A percentile compares a stretch with the other conserved stretches of the same genome.
phyloP scores from a whole-genome alignment of 2,797 vertebrate genomes.

The Lepus townsendii region DNA sequence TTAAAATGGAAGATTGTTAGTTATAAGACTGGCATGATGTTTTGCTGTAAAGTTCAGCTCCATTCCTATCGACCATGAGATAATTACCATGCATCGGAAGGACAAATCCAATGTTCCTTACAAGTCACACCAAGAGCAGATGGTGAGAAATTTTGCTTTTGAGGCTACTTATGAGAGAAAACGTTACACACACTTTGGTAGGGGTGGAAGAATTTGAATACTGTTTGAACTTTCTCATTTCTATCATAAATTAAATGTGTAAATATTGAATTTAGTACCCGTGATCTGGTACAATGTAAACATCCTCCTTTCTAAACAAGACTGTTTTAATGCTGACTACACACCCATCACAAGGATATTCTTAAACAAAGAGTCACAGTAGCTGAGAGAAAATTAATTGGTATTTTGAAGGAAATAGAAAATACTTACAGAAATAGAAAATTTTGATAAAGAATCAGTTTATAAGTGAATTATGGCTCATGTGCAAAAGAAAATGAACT shows the following conservation, averaged over 20 bases:
- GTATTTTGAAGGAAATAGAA: neutral
- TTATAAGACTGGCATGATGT: neutral
- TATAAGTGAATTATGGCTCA: neutral
- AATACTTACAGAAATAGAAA: neutral
- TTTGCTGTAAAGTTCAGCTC: neutral
- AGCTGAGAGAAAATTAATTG: conserved; percentile 37
- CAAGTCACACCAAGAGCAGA: neutral
- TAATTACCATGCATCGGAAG: neutral
- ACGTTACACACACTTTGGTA: neutral
- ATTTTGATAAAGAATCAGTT: neutral
- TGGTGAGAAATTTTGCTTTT: conserved; percentile 5
- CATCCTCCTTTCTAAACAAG: conserved; percentile 31
- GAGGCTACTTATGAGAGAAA: neutral
- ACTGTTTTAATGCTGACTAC: neutral
- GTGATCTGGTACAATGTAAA: neutral
- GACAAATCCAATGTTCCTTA: neutral
- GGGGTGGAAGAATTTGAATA: neutral
- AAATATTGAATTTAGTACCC: neutral
- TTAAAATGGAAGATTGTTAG: neutral
- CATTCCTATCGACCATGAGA: neutral
- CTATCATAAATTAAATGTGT: conserved; percentile 23
- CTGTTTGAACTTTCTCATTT: conserved; percentile 28
- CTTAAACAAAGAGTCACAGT: neutral
- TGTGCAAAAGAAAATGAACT: neutral
- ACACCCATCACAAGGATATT: neutral